phyloP scores from a whole-genome alignment of 2,113 vertebrate genomes.

The Brachyhypopomus occidentalis region DNA sequence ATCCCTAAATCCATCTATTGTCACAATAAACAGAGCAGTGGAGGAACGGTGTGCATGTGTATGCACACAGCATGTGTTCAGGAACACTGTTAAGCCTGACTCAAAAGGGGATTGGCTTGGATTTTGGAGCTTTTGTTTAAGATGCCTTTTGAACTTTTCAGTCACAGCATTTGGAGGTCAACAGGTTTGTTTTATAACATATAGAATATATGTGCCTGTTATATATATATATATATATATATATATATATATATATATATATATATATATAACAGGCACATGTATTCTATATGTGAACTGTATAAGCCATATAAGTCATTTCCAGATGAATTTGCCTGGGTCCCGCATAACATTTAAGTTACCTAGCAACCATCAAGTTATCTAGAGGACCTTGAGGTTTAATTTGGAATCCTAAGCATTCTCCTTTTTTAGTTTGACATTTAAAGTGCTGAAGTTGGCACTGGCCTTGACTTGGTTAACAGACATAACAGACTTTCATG shows the following conservation, averaged over 20 bases:
- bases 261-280: too few relatives aligned
- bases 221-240: too few relatives aligned
- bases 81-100: conserved; percentile 49
- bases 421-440: conserved; percentile 47
- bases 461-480: conserved; percentile 32
- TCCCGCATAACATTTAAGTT: conserved; percentile 48
- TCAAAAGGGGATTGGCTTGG: conserved; percentile 47
- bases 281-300: background rate
- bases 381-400: conserved; percentile 28
- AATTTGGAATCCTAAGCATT: conserved; percentile 50
- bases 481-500: background rate
- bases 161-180: conserved; percentile 24
- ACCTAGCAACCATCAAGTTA: conserved; percentile 42
- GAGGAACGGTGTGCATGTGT: conserved; percentile 50
- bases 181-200: conserved; percentile 1
- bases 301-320: background rate
- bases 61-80: conserved; percentile 43
- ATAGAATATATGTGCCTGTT: too few relatives aligned
- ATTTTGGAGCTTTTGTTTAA: conserved; percentile 42
- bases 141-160: conserved; percentile 44
- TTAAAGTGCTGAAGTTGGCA: conserved; percentile 36
- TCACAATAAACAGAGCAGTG: conserved; percentile 59
- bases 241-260: too few relatives aligned
- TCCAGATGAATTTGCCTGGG: conserved; percentile 1
- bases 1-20: conserved; percentile 57